Evolutionary conservation across 2,888 invertebrate genomes (phyloP), one percentile per base, ranked within the genome.

Genomic region (Sminthurides aquaticus): DNA sequence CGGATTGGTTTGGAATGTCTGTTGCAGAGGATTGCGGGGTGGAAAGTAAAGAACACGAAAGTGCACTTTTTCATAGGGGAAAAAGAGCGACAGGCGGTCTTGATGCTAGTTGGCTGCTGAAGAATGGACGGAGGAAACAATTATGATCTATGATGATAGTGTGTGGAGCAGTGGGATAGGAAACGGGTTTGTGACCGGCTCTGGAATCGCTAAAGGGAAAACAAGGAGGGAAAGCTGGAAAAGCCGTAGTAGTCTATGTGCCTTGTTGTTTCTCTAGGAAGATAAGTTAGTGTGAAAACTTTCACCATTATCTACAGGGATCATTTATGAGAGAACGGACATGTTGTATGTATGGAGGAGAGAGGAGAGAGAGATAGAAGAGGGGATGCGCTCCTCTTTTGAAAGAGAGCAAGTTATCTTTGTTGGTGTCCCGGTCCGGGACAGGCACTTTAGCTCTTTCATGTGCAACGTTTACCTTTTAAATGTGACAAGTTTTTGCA

Each of bases 301-400:
- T 67, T 62, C 43, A 54, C 67, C 65, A 67, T 65, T 67, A 67
- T 67, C 65, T 62, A 29, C 56, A 24, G 27, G 54, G 65, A 65
- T 67, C 67, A 67, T 65, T 65, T 59, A 61, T 28, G 65, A 65
- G 56, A 52, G 20, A 5, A 52, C 43, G 20, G 61, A 65, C 65
- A 65, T 65, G 61, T 65, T 65, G 65, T 57, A 26, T 56, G 15
- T 18, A n/a, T n/a, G n/a, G n/a, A n/a, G n/a, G n/a, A n/a, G n/a
- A n/a, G n/a, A n/a, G n/a, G n/a, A n/a, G n/a, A n/a, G n/a, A n/a
- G n/a, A n/a, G n/a, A n/a, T n/a, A n/a, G n/a, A n/a, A n/a, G n/a
- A n/a, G n/a, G n/a, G n/a, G n/a, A n/a, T n/a, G n/a, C n/a, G n/a
- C n/a, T 43, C 43, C 18, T 11, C 43, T 43, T 43, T 18, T 43